Evolutionary conservation across 2,113 vertebrate genomes (phyloP), one percentile per base, ranked within the genome.

Genomic region (Donacobius atricapilla): DNA sequence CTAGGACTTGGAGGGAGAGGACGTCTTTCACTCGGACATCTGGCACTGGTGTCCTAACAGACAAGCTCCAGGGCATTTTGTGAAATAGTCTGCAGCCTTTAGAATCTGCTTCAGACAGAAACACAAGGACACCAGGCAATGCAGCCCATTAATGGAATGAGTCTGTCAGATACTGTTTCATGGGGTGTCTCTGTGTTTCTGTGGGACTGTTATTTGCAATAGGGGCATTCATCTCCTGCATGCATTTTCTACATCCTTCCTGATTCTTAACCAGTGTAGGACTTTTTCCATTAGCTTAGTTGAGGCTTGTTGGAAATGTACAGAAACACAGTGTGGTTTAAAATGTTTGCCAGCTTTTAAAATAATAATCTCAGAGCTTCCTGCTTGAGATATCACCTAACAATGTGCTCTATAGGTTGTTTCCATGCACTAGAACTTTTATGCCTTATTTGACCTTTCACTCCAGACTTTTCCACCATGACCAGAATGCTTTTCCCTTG

Each of bases 71-170:
- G 89, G 95, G 91, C 83, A 51, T 83, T 88, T 95, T 95, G 86
- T 87, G 94, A 93, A 97, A 96, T 35, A 83, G 86, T 92, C 80
- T 58, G 85, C 89, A 96, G 83, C 89, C 91, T 81, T 58, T 54
- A 96, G 63, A 80, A 80, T 91, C 68, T 93, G 71, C 83, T 90
- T 65, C 88, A 95, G 85, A 92, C 83, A 92, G 64, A 93, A 93
- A 95, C 47, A 28, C 68, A 70, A 78, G 58, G 70, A 80, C 76
- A 93, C 22, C 83, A 94, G 47, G 88, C 92, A 83, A 45, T 56
- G 81, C 65, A 89, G 65, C 25, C 65, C 53, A 54, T 70, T 77
- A 84, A 50, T 51, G 53, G 71, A 75, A 82, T 54, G 16, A 77
- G 45, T 83, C 75, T 92, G 37, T 54, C 75, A 90, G 88, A 91